Percentiles rank a stretch among this genome's conserved stretches.
phyloP scores from a whole-genome alignment of 1,140 invertebrate species.

The Drosophila littoralis region DNA sequence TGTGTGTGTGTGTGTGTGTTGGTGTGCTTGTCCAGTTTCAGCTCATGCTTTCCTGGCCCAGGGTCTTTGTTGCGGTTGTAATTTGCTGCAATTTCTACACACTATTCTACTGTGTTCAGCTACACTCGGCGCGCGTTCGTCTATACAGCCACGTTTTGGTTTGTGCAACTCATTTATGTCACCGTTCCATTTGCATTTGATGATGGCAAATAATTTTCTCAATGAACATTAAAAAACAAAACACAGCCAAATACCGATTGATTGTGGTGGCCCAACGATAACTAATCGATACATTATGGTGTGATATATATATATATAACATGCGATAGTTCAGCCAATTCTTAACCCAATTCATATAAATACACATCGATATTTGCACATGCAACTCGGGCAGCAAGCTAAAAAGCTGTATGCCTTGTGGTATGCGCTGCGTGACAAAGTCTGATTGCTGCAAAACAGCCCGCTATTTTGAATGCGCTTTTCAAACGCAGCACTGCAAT shows the following conservation, averaged over 20 bases:
- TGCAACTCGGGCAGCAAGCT: background rate
- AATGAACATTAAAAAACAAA: constrained; percentile 52
- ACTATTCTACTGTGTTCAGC: constrained; percentile 42
- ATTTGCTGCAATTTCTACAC: constrained; percentile 18
- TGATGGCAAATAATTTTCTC: constrained; percentile 45
- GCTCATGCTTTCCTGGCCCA: constrained; percentile 47
- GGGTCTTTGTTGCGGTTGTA: constrained; percentile 41
- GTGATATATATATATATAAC: background rate
- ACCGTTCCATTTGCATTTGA: constrained; percentile 56
- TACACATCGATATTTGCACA: constrained; percentile 10
- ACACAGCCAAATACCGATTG: constrained; percentile 37
- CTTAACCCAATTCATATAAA: background rate
- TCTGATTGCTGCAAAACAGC: constrained; percentile 8
- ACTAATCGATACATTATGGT: background rate
- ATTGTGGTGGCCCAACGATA: constrained; percentile 32
- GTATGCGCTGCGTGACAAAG: background rate
- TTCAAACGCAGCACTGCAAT: background rate
- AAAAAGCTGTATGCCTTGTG: background rate
- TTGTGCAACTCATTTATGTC: constrained; percentile 47
- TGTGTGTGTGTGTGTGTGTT: constrained; percentile 6
- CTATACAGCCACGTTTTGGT: constrained; percentile 33
- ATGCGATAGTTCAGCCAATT: background rate
- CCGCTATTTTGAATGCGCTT: constrained; percentile 23
- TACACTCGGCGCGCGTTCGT: constrained; percentile 16
- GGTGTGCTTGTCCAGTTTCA: constrained; percentile 42